Evolutionary conservation across 2,888 invertebrate genomes (phyloP), one percentile per base, ranked within the genome.

Genomic region (Druceiella hillmani): DNA sequence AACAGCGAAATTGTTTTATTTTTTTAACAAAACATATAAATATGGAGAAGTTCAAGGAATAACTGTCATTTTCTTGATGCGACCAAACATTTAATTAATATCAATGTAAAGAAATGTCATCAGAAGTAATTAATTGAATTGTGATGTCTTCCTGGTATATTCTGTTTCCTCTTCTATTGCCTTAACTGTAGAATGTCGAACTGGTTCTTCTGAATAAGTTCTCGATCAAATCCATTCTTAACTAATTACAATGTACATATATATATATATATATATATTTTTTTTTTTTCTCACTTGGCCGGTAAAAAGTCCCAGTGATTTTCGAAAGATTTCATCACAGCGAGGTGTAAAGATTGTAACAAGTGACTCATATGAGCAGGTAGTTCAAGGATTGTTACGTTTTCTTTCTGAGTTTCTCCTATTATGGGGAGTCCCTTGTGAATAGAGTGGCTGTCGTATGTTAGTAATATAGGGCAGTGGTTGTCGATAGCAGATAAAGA

Each of bases 371-470:
- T 44, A 37, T 55, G 54, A n/a, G 50, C 45, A 22, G 47, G 46
- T 10, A 51, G 30, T 39, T 50, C 49, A 35, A 50, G 28, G 27
- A 52, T 51, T 17, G 47, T 46, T 26, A 49, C 41, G 11, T 44
- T 17, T 25, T 29, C 25, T 25, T 32, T 29, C 22, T 36, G 42
- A 13, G 51, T 50, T 32, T 45, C 40, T 41, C 50, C 44, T 11
- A 47, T 43, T 17, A 53, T 43, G 33, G 48, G 42, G 30, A 52
- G 37, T 14, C 43, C 35, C 20, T 53, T 42, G 35, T 54, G 54
- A 17, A 51, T 49, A 25, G 41, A 44, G 32, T 53, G 53, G 6
- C 50, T 53, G 44, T 54, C 55, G 41, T 49, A 53, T 14, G 55
- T 45, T 22, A 54, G 38, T 5, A 51, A 44, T 20, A 49, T 47